Percentiles rank a stretch among this genome's conserved stretches.
Conservation (phyloP, 2,113 vertebrate genomes). For the Eolophus roseicapilla region DNA sequence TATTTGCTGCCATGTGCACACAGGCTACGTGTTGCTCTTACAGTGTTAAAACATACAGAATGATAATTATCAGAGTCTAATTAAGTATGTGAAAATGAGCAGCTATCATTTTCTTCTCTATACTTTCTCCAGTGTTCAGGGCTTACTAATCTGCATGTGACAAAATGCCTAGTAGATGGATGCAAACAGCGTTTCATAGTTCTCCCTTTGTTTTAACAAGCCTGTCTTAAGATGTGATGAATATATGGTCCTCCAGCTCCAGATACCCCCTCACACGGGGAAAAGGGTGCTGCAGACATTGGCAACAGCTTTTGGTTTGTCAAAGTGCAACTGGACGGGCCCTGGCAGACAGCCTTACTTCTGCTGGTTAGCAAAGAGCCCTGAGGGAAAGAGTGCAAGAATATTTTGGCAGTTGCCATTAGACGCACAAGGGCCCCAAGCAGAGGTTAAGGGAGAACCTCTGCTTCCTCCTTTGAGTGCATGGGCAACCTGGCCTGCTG, state of each 20-base stretch:
- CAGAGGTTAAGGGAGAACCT: not conserved
- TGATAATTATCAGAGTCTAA: slow-evolving; percentile 34
- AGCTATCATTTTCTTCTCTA: slow-evolving; percentile 33
- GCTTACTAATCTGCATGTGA: not conserved
- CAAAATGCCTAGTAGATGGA: not conserved
- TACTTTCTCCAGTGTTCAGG: slow-evolving; percentile 45
- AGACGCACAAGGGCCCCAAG: not conserved
- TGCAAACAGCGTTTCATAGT: not conserved
- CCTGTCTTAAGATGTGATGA: fast-evolving
- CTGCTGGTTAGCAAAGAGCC: not conserved
- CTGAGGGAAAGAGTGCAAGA: not conserved
- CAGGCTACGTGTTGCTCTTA: not conserved
- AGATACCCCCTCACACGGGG: not conserved
- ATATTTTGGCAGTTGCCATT: not conserved
- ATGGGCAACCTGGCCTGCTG: fast-evolving
- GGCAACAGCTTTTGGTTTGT: not conserved
- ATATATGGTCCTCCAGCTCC: not conserved
- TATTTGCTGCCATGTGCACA: not conserved
- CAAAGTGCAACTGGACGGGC: not conserved
- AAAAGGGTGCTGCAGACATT: not conserved
- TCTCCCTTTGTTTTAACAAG: not conserved
- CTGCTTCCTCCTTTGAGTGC: not conserved
- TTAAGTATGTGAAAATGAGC: slow-evolving; percentile 19
- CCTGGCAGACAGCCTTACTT: not conserved
- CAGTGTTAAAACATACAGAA: not conserved